These are phyloP conservation scores for Meloidogyne floridensis DNA, from an alignment of 1,140 invertebrate species.

Conservation along the genomic window DNA sequence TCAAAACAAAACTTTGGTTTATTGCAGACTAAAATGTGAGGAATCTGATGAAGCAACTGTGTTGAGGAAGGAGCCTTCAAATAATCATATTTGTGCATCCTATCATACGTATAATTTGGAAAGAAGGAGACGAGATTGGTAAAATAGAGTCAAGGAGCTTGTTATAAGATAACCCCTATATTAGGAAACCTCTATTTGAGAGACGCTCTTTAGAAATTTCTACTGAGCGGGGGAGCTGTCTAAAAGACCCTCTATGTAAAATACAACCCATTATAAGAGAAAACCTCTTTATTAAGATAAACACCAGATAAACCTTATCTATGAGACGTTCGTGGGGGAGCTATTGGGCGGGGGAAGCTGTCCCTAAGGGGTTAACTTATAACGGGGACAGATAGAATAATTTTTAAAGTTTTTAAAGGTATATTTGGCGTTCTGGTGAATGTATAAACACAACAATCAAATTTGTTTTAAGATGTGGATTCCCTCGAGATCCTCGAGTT, in stretches of 20 bases:
- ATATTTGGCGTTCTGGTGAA: conserved; percentile 56
- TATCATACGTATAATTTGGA: conserved; percentile 59
- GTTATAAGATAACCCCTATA: no score
- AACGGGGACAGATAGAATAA: neutral
- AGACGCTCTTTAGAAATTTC: no score
- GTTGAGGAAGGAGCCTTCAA: conserved; percentile 24
- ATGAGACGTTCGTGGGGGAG: no score
- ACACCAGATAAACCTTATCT: no score
- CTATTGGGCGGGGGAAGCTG: no score
- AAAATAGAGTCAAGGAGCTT: neutral
- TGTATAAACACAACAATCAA: conserved; percentile 54
- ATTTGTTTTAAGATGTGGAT: conserved; percentile 61
- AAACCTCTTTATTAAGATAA: no score
- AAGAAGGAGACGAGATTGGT: conserved; percentile 57
- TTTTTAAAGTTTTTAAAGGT: conserved; percentile 41
- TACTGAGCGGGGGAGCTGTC: no score
- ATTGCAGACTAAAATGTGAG: conserved; percentile 59
- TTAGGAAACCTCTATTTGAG: no score
- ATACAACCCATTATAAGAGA: no score
- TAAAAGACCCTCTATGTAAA: no score
- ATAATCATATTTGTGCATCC: conserved; percentile 52
- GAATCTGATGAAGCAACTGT: conserved; percentile 56
- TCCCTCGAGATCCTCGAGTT: conserved; percentile 56
- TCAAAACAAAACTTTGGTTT: conserved; percentile 57
- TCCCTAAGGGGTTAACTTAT: no score